Conservation (phyloP, 2,113 vertebrate species). For the Thalassoma bifasciatum region DNA sequence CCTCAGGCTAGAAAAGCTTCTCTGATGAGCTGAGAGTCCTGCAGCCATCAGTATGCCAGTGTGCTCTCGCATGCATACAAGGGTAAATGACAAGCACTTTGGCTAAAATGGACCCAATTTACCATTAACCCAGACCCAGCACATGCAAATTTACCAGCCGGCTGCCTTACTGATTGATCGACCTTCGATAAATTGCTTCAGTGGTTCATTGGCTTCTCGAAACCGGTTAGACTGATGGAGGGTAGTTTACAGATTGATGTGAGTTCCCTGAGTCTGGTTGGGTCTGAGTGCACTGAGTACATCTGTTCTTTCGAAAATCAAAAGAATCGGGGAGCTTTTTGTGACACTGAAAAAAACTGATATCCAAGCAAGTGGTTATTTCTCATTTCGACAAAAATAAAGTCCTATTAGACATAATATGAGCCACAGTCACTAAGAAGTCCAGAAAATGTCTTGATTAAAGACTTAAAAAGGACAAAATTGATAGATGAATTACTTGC, state of each 20-base stretch:
- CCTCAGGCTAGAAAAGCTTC: too few relatives aligned
- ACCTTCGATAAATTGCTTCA: background rate
- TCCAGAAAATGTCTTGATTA: too few relatives aligned
- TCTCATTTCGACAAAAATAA: too few relatives aligned
- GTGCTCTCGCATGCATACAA: background rate
- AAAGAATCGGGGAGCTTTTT: too few relatives aligned
- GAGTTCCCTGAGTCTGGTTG: background rate
- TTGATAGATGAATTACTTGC: too few relatives aligned
- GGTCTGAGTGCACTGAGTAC: background rate
- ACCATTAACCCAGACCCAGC: background rate
- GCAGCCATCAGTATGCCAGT: background rate
- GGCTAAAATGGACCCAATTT: background rate
- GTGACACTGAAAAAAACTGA: too few relatives aligned
- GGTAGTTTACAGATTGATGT: background rate
- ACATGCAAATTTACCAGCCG: background rate
- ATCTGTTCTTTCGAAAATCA: too few relatives aligned
- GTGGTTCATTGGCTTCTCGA: background rate
- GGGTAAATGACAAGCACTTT: background rate
- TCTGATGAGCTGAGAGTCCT: too few relatives aligned
- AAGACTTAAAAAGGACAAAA: too few relatives aligned
- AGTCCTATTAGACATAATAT: too few relatives aligned
- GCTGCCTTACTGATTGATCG: background rate
- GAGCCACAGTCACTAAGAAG: too few relatives aligned
- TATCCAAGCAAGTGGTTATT: too few relatives aligned
- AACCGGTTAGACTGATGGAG: background rate